Percentiles rank a stretch among this genome's conserved stretches.
Conservation (phyloP, 2,888 invertebrate species). For the Belgica antarctica region DNA sequence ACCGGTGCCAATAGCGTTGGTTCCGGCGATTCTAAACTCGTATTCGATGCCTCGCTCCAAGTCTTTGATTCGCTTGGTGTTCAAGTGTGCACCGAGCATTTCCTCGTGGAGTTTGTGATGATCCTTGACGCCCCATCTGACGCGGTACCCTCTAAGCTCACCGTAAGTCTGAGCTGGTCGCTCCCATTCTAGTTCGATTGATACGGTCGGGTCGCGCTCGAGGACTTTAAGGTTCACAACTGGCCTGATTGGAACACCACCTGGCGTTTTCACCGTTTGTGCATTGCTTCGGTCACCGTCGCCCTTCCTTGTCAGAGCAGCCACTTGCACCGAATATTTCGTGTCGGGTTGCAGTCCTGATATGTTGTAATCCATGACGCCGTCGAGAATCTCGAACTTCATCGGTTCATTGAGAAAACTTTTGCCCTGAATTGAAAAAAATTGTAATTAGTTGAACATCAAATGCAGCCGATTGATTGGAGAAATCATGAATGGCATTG, state of each 20-base stretch:
- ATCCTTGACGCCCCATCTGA: slow-evolving; percentile 84
- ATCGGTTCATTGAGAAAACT: slow-evolving; percentile 82
- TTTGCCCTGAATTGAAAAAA: slow-evolving; percentile 53
- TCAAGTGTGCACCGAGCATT: slow-evolving; percentile 66
- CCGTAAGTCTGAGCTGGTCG: slow-evolving; percentile 87
- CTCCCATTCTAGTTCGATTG: slow-evolving; percentile 90
- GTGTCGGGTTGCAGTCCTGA: slow-evolving; percentile 93
- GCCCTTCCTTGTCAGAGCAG: slow-evolving; percentile 93
- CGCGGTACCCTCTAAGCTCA: slow-evolving; percentile 78
- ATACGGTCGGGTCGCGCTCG: slow-evolving; percentile 81
- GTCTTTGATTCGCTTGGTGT: slow-evolving; percentile 71
- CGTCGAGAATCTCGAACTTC: slow-evolving; percentile 81
- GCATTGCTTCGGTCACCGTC: slow-evolving; percentile 91
- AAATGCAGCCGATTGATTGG: no score
- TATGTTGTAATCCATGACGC: slow-evolving; percentile 73
- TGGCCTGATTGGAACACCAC: slow-evolving; percentile 86
- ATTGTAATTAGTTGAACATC: no score
- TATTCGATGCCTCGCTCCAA: slow-evolving; percentile 91
- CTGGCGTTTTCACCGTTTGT: slow-evolving; percentile 84
- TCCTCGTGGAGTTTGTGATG: slow-evolving; percentile 69
- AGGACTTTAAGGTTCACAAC: slow-evolving; percentile 77
- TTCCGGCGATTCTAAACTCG: slow-evolving; percentile 94
- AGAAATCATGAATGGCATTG: no score
- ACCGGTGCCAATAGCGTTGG: slow-evolving; percentile 87
- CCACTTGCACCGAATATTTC: slow-evolving; percentile 89